Conservation (phyloP, 2,113 vertebrate species). For the Malurus cyaneus region DNA sequence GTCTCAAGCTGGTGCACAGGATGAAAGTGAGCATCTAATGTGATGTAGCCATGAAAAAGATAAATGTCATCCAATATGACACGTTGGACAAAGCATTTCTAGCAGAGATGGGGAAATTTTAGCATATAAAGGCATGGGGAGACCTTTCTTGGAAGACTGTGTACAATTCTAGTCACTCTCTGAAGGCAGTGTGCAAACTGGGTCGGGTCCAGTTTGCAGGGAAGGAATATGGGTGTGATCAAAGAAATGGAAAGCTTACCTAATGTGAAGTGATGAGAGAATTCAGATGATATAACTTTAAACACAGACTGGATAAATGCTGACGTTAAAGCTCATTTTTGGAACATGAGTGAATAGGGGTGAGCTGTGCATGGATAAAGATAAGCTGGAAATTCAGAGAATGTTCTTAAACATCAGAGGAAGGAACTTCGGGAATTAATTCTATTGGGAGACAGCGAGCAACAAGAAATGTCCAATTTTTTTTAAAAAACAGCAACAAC, state of each 20-base stretch:
- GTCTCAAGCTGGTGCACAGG: too few species aligned
- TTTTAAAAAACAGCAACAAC: not conserved
- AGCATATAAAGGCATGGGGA: not conserved
- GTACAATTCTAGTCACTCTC: not conserved
- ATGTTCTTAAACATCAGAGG: slow-evolving; percentile 22
- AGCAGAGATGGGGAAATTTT: not conserved
- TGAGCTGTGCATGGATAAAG: slow-evolving; percentile 19
- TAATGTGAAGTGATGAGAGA: slow-evolving; percentile 36
- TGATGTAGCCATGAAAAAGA: not conserved
- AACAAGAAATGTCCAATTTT: not conserved
- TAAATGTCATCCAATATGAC: not conserved
- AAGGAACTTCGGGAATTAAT: not conserved
- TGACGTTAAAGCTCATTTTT: slow-evolving; percentile 32
- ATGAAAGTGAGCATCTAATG: not conserved
- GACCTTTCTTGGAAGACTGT: not conserved
- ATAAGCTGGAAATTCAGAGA: slow-evolving; percentile 29
- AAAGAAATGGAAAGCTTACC: slow-evolving; percentile 12
- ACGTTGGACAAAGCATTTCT: not conserved
- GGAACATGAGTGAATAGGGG: slow-evolving; percentile 10
- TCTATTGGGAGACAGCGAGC: not conserved
- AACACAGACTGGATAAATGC: not conserved
- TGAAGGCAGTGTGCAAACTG: not conserved
- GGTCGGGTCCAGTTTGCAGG: not conserved
- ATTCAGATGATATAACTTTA: not conserved
- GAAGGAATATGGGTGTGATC: not conserved